Evolutionary conservation across 2,113 vertebrate genomes (phyloP).

Genomic region (Sinocyclocheilus grahami): DNA sequence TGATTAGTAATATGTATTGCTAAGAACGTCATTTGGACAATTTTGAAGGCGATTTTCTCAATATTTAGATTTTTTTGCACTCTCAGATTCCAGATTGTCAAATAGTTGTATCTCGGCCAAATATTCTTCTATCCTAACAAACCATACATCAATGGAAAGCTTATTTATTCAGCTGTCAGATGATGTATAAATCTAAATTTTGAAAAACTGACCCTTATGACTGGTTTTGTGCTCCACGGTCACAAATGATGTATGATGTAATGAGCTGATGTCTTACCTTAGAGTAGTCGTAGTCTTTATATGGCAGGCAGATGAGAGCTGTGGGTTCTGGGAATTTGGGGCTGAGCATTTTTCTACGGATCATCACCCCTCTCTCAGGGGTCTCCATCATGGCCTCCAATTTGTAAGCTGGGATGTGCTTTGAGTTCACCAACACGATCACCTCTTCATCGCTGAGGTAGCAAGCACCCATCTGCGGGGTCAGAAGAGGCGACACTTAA

Average conservation of each 20-base stretch:
- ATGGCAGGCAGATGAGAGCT: slow-evolving; percentile 86
- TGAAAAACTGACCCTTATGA: too few species aligned
- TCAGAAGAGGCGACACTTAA: slow-evolving; percentile 3
- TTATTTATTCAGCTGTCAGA: too few species aligned
- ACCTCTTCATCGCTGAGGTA: slow-evolving; percentile 91
- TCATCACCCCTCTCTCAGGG: slow-evolving; percentile 91
- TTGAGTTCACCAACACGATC: slow-evolving; percentile 85
- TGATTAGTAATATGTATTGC: too few species aligned
- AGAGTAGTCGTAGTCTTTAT: slow-evolving; percentile 91
- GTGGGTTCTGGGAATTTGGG: slow-evolving; percentile 82
- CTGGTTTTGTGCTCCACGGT: too few species aligned
- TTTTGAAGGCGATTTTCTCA: too few species aligned
- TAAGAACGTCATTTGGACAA: too few species aligned
- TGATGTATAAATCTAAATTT: too few species aligned
- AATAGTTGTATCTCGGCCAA: too few species aligned
- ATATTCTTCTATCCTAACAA: too few species aligned
- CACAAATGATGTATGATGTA: not conserved
- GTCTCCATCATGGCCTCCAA: slow-evolving; percentile 91
- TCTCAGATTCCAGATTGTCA: too few species aligned
- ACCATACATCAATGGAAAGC: too few species aligned
- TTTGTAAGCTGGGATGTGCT: slow-evolving; percentile 91
- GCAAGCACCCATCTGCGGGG: slow-evolving; percentile 80
- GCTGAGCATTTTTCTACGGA: slow-evolving; percentile 89
- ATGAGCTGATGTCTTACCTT: slow-evolving; percentile 74
- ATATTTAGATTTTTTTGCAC: too few species aligned